Base-by-base conservation (phyloP, 2,888 invertebrate genomes). In the Protonemura montana region DNA sequence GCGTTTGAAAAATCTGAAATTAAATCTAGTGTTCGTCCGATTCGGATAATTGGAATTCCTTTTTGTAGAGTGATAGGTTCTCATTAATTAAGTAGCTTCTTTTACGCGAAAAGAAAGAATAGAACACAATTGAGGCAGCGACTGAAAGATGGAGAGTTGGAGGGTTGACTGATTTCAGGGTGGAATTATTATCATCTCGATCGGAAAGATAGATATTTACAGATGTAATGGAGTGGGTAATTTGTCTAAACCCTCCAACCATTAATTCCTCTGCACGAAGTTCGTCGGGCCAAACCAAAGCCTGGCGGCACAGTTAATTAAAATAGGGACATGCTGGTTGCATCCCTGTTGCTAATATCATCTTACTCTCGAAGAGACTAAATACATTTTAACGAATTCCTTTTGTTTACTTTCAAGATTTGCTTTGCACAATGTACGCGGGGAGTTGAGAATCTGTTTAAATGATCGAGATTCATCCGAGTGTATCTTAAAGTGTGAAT, bases 401-500 rank as follows among this genome's bases (percentile, higher is more conserved):
- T 82, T 82, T 82, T 82, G 82, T 82, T 82, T 82, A 35, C 82
- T 82, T 82, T 82, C 30, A 82, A 82, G 82, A 82, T 82, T 82
- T 82, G 82, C 41, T 82, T 29, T 82, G 41, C 10, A 30, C 35
- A 42, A 41, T 35, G 21, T 82, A 25, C 82, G 41, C 59, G 13
- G 35, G 59, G 59, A 59, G 59, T n/a, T 35, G 59, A 27, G 82
- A 76, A 76, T 59, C 29, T 59, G 81, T 78, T 78, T 81, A 86
- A 86, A 30, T 78, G 86, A 80, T 78, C 35, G 85, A 41, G 76
- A 85, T 26, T 80, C 87, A 82, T 86, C 86, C 85, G 82, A 87
- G 87, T 86, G 87, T 84, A 80, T 82, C 85, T 81, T 85, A 86
- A 87, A 87, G 88, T 88, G 88, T 88, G 88, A 88, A 88, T 88